Base-by-base conservation (phyloP, 2,888 invertebrate genomes). In the Nymphalis c-album region DNA sequence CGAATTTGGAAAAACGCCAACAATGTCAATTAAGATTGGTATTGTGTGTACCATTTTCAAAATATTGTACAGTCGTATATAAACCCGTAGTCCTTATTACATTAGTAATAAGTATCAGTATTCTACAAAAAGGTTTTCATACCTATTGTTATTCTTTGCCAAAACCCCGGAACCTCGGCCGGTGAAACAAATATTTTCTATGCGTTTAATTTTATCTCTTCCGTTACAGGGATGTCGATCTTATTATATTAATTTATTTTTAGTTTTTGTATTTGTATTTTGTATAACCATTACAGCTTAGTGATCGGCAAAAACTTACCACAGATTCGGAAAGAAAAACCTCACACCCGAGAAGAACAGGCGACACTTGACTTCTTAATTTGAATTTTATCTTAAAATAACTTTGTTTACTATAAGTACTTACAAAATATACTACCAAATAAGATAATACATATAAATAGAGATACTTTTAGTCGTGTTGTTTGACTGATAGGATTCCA, bases 11-110 rank as follows among this genome's bases (percentile, higher is more conserved):
- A 40, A 60, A 55, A 26, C 18, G 68, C 70, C 70, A 71, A 55
- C 47, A 31, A 57, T 46, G 68, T 68, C 70, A 71, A 68, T 71
- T 68, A 71, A 68, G 62, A 65, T 65, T 69, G 70, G 60, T 58
- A 63, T 62, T 47, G 53, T 60, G 53, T 57, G 35, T 65, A 57
- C 46, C 60, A 55, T 26, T 65, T 45, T 60, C 45, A 45, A 53
- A 45, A 62, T 45, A 40, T 59, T 40, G 17, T 10, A 46, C 50
- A 57, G 31, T 17, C 13, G 1, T 18, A 18, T 51, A 22, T 35
- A 45, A 26, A 63, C 53, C 55, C 17, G 48, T 46, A 45, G 46
- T 51, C 58, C 61, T 51, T 63, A 62, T 47, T 8, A 55, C 51
- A 26, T 35, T 61, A 31, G 35, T 18, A 1, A 17, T 61, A 66